Evolutionary conservation across 2,797 vertebrate genomes (phyloP), one percentile per base, ranked within the genome.

Genomic region (Siniperca obscura): DNA sequence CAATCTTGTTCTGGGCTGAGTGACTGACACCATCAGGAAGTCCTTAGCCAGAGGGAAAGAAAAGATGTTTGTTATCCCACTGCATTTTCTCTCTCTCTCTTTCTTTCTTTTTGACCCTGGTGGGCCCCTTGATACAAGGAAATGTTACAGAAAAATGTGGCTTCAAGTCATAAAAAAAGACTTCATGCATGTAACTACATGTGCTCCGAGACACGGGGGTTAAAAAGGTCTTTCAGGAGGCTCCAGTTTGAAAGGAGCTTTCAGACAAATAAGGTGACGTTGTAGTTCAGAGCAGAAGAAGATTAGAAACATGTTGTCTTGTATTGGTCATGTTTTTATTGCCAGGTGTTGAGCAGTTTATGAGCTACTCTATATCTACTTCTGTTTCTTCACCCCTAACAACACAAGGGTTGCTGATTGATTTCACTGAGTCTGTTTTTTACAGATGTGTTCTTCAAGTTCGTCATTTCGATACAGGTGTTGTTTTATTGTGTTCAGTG

Each of bases 1-100:
- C 64, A 65, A 12, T 77, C 83, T 79, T 79, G 79, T 88, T 91
- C 71, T 64, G 62, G 34, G 73, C 73, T 69, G 78, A 85, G 25
- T 86, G 84, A 81, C 73, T 82, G 90, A 87, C 84, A 87, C 48
- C 53, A 75, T 76, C 70, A 84, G 81, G 76, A 81, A 80, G 85
- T 84, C 27, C 53, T 52, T 59, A 48, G 82, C 89, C 59, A 5
- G 44, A 87, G 86, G 90, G 80, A 13, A 62, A 65, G 48, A 87
- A 42, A 61, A 56, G 27, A 78, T 62, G 73, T 74, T 87, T 87
- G 71, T 86, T 76, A 66, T 70, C 38, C 27, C 16, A 19, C 55
- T 38, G 10, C 30, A 34, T 10, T 64, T 34, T 68, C n/a, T 81
- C 7, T 79, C 25, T 62, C 5, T 11, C 27, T 25, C 9, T 27